Conservation (phyloP, 2,113 vertebrate species). For the Lepus timidus region DNA sequence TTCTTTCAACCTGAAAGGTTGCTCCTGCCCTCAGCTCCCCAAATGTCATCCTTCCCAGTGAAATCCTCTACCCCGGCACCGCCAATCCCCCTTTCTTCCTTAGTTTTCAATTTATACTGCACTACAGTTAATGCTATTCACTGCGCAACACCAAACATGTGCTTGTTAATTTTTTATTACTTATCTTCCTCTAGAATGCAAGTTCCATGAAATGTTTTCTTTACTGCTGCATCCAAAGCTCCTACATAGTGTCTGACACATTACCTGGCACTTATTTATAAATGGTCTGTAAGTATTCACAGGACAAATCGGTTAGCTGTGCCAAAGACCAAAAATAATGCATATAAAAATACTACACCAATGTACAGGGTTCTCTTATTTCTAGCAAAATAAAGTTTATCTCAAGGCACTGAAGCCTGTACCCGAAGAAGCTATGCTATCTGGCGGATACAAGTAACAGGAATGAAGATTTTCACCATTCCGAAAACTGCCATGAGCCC, state of each 20-base stretch:
- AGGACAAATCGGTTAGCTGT: neutral
- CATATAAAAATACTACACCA: neutral
- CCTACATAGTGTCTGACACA: neutral
- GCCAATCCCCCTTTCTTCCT: neutral
- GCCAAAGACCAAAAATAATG: conserved; percentile 8
- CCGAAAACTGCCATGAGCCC: conserved; percentile 15
- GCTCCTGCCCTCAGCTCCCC: neutral
- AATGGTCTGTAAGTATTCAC: neutral
- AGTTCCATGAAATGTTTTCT: neutral
- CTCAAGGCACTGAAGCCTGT: neutral
- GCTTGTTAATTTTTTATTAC: neutral
- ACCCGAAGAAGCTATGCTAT: neutral
- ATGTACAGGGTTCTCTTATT: conserved; percentile 3
- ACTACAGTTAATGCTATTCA: neutral
- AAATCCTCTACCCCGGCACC: neutral
- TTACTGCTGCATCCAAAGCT: neutral
- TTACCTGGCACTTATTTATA: neutral
- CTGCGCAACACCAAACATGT: neutral
- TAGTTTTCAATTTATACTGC: neutral
- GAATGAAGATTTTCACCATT: neutral
- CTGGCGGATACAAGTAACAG: conserved; percentile 19
- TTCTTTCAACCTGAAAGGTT: neutral
- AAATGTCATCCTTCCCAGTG: neutral
- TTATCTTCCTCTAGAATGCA: neutral
- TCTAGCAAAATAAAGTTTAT: neutral